Evolutionary conservation across 2,888 invertebrate genomes (phyloP).

Genomic region (Boloria selene): DNA sequence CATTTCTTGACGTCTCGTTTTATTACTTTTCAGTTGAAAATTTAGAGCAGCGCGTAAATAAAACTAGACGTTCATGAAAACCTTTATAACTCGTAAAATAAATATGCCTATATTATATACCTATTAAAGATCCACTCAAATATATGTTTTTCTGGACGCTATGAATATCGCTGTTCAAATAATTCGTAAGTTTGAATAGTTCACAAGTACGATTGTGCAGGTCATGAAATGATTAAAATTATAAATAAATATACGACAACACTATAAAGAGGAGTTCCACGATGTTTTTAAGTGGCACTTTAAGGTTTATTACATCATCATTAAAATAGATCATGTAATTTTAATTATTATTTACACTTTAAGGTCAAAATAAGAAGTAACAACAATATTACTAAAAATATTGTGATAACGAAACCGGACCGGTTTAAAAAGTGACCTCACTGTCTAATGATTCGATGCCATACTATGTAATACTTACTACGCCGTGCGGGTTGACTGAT

Average conservation of each 20-base stretch:
- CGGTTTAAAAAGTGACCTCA: slow-evolving; percentile 70
- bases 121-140: background rate
- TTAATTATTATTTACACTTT: background rate
- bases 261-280: no score
- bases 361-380: background rate
- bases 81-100: slow-evolving; percentile 49
- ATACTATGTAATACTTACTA: slow-evolving; percentile 36
- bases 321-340: no score
- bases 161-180: no score
- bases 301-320: no score
- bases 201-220: no score
- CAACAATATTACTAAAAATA: slow-evolving; percentile 15
- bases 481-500: slow-evolving; percentile 31
- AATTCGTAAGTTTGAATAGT: no score
- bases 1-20: slow-evolving; percentile 48
- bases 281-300: no score
- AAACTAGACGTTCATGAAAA: slow-evolving; percentile 44
- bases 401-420: slow-evolving; percentile 51
- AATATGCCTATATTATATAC: slow-evolving; percentile 8
- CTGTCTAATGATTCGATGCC: slow-evolving; percentile 56
- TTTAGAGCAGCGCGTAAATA: slow-evolving; percentile 42
- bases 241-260: no score
- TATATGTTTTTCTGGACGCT: no score
- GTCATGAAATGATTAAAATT: no score
- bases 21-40: slow-evolving; percentile 50